Conservation (phyloP, 2,113 vertebrate species). For the Ceyx margarethae region DNA sequence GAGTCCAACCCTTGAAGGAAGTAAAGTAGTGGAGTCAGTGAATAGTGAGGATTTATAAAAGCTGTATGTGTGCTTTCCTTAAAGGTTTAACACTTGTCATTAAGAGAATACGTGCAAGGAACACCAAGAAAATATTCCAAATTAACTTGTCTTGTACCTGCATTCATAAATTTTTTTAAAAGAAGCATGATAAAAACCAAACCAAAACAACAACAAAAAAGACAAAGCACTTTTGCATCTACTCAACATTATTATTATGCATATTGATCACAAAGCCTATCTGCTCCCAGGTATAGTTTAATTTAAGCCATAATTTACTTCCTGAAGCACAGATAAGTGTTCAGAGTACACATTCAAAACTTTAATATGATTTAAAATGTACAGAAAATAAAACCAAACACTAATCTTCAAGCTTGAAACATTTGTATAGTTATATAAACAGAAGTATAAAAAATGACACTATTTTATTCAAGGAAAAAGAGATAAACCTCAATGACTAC, state of each 20-base stretch:
- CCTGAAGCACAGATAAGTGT: background rate
- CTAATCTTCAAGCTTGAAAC: background rate
- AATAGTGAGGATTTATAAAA: background rate
- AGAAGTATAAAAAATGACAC: background rate
- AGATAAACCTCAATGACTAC: rapidly evolving
- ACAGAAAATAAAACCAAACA: background rate
- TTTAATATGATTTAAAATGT: background rate
- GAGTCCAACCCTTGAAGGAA: background rate
- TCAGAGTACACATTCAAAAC: background rate
- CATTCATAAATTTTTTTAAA: background rate
- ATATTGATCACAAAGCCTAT: background rate
- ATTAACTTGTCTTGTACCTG: background rate
- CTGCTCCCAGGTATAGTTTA: background rate
- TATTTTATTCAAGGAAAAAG: background rate
- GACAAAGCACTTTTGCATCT: background rate
- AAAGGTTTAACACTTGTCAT: background rate
- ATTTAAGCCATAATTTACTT: background rate
- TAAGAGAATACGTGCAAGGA: background rate
- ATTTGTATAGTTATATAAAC: background rate
- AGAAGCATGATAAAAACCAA: background rate
- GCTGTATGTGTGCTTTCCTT: background rate
- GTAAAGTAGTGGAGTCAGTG: background rate
- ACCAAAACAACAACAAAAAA: no score
- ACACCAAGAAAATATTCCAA: background rate
- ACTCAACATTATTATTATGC: background rate